phyloP scores from a whole-genome alignment of 1,140 invertebrate species.

The Anastrepha obliqua region DNA sequence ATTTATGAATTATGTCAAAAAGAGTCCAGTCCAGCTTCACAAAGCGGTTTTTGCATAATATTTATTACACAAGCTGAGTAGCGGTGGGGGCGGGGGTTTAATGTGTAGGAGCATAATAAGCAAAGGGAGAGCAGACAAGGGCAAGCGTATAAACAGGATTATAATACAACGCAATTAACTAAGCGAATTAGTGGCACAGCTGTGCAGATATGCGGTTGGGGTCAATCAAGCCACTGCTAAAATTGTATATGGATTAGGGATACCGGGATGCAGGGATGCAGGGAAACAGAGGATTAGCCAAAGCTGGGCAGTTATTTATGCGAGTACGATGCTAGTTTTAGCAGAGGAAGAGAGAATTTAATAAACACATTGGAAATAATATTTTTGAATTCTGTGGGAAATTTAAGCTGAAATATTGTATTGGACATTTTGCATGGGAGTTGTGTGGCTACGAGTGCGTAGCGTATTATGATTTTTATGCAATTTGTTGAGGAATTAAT shows the following conservation, averaged over 20 bases:
- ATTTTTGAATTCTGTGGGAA: background rate
- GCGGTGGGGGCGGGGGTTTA: background rate
- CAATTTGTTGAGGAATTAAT: too few species aligned
- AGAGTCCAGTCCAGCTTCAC: background rate
- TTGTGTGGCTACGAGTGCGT: too few species aligned
- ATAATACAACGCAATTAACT: slow-evolving; percentile 51
- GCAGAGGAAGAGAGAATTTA: background rate
- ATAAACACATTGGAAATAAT: background rate
- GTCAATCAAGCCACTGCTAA: slow-evolving; percentile 23
- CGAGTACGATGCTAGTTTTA: background rate
- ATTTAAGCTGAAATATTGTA: background rate
- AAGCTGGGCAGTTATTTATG: background rate
- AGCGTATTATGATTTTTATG: too few species aligned
- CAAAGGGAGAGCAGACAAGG: background rate
- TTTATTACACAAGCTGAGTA: slow-evolving; percentile 27
- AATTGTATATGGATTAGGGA: slow-evolving; percentile 41
- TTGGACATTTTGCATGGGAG: background rate
- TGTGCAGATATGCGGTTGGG: slow-evolving; percentile 27
- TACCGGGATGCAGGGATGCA: background rate
- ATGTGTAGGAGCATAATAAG: background rate
- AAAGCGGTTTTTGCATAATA: slow-evolving; percentile 20
- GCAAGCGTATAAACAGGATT: slow-evolving; percentile 18
- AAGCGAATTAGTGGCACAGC: slow-evolving; percentile 46
- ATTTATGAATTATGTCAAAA: slow-evolving; percentile 48
- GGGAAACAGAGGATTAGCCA: background rate